Percentiles rank a stretch among this genome's conserved stretches.
Evolutionary conservation across 2,113 vertebrate genomes (phyloP).

Genomic region (Mohoua ochrocephala): DNA sequence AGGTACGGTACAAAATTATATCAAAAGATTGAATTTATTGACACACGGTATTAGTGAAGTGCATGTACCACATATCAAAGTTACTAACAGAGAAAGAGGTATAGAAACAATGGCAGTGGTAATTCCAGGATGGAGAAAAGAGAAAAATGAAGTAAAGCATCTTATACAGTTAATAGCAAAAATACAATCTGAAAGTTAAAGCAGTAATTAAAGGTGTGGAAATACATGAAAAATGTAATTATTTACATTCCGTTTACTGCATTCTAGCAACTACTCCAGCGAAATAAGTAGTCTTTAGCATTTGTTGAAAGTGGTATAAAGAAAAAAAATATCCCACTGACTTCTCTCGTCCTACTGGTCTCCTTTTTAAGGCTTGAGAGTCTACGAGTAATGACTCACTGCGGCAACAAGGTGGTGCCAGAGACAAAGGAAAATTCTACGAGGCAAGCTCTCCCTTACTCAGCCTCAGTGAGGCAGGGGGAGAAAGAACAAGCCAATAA

Average conservation of each 20-base stretch:
- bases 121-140: conserved; percentile 15
- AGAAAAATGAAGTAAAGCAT: not conserved
- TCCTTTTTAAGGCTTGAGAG: not conserved
- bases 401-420: conserved; percentile 56
- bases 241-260: not conserved
- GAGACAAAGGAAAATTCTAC: not conserved
- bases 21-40: not conserved
- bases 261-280: not conserved
- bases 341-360: not conserved
- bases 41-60: conserved; percentile 32
- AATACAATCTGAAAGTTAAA: not conserved
- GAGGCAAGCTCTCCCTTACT: not conserved
- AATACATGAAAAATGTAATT: not conserved
- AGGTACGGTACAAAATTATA: not conserved
- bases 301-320: not conserved
- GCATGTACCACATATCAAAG: conserved; percentile 22
- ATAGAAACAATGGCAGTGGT: not conserved
- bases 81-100: conserved; percentile 21
- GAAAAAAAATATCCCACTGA: not conserved
- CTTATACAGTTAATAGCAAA: conserved; percentile 23
- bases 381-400: not conserved
- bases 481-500: not conserved
- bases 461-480: not conserved
- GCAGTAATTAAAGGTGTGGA: not conserved
- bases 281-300: not conserved